Evolutionary conservation across 1,140 invertebrate genomes (phyloP).

Genomic region (Tetramorium simillimum): DNA sequence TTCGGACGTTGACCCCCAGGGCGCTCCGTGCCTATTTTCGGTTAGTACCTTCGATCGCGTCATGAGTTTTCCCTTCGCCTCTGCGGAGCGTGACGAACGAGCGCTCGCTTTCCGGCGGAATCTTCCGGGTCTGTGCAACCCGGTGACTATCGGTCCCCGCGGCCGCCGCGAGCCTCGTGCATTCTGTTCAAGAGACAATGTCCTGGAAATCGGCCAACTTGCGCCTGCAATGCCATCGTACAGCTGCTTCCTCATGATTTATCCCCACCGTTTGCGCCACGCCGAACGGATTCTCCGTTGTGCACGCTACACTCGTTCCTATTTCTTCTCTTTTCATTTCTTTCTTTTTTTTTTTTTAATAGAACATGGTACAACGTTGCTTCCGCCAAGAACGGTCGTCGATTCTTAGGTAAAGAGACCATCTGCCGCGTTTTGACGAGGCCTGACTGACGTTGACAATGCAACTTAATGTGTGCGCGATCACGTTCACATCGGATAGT

Average conservation of each 20-base stretch:
- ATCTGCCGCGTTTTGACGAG: conserved; percentile 41
- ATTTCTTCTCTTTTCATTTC: not conserved
- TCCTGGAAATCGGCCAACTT: conserved; percentile 70
- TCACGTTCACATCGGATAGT: not conserved
- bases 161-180: not conserved
- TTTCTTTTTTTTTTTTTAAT: not conserved
- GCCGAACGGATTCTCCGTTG: not conserved
- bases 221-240: not conserved
- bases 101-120: not conserved
- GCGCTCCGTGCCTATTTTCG: conserved; percentile 26
- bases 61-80: not conserved
- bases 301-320: conserved; percentile 16
- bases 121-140: conserved; percentile 6
- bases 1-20: conserved; percentile 24
- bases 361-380: not conserved
- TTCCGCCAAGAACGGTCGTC: conserved; percentile 49
- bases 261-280: not conserved
- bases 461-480: not conserved
- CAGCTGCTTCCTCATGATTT: conserved; percentile 34
- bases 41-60: conserved; percentile 16
- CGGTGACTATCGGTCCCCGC: conserved; percentile 6
- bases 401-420: conserved; percentile 46
- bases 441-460: conserved; percentile 6
- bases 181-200: conserved; percentile 70
- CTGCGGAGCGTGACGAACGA: not conserved